These are phyloP conservation scores for Melieria crassipennis DNA, from an alignment of 2,888 invertebrate genomes.

Conservation along the genomic window DNA sequence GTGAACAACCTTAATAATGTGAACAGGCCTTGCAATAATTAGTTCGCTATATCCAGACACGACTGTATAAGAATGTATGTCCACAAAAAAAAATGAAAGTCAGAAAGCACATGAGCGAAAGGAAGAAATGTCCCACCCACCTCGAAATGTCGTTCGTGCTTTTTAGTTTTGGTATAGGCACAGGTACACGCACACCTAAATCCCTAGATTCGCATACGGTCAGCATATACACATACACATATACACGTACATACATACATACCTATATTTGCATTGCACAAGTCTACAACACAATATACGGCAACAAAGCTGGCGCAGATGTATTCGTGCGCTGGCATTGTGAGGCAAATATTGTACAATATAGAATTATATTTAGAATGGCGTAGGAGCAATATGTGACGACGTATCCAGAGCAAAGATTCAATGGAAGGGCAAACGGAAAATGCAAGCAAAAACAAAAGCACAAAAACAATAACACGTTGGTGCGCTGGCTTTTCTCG, in stretches of 20 bases:
- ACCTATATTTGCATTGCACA: not conserved
- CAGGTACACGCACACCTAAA: not conserved
- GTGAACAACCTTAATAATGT: too few species aligned
- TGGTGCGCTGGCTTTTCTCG: too few species aligned
- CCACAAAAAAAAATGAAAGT: too few species aligned
- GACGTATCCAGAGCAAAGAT: not conserved
- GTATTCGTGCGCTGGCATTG: not conserved
- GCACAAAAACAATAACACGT: too few species aligned
- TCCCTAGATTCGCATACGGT: not conserved
- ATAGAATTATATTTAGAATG: slow-evolving; percentile 1
- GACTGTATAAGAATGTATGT: too few species aligned
- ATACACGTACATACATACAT: not conserved
- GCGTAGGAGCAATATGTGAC: not conserved
- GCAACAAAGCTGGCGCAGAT: not conserved
- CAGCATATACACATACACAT: not conserved
- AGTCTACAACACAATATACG: not conserved
- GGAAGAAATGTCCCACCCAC: too few species aligned
- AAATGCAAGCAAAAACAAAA: not conserved
- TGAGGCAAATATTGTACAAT: not conserved
- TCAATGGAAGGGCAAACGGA: not conserved
- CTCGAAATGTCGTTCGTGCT: too few species aligned
- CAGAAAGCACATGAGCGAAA: too few species aligned
- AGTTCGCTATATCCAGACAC: too few species aligned
- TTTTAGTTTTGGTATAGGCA: too few species aligned
- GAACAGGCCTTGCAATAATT: too few species aligned